These are phyloP conservation scores for Elgaria multicarinata DNA, from an alignment of 2,113 vertebrate species.

Conservation along the genomic window DNA sequence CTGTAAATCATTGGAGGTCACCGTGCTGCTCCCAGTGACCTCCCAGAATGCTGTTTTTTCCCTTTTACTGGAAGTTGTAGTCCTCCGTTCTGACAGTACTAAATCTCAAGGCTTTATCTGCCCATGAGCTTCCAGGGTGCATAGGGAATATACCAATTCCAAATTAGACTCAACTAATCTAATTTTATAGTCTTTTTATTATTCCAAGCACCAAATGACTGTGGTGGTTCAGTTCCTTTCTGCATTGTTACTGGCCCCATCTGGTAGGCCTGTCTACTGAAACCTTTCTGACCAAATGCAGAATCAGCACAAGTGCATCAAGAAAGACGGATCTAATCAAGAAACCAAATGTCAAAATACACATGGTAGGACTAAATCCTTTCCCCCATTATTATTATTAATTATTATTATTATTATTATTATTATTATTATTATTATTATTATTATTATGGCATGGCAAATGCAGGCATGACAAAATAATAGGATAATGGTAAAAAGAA, in stretches of 20 bases:
- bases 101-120: slow-evolving; percentile 86
- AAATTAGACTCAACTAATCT: slow-evolving; percentile 89
- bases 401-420: too few species aligned
- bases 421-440: too few species aligned
- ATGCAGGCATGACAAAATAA: not conserved
- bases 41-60: slow-evolving; percentile 82
- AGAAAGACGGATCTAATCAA: slow-evolving; percentile 20
- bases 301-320: not conserved
- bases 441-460: not conserved
- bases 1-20: slow-evolving; percentile 98
- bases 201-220: slow-evolving; percentile 90
- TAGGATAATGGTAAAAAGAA: not conserved
- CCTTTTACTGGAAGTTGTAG: slow-evolving; percentile 94
- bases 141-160: slow-evolving; percentile 83
- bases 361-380: not conserved
- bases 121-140: slow-evolving; percentile 79
- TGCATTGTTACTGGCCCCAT: slow-evolving; percentile 86
- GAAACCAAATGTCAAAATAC: slow-evolving; percentile 13
- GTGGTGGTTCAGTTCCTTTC: slow-evolving; percentile 87
- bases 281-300: slow-evolving; percentile 75
- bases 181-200: slow-evolving; percentile 97
- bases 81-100: slow-evolving; percentile 82
- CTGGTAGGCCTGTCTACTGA: slow-evolving; percentile 82
- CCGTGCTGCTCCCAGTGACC: slow-evolving; percentile 83
- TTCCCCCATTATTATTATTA: too few species aligned